These are phyloP conservation scores for Myotis lucifugus DNA, from an alignment of 2,113 vertebrate species.

Conservation along the genomic window DNA sequence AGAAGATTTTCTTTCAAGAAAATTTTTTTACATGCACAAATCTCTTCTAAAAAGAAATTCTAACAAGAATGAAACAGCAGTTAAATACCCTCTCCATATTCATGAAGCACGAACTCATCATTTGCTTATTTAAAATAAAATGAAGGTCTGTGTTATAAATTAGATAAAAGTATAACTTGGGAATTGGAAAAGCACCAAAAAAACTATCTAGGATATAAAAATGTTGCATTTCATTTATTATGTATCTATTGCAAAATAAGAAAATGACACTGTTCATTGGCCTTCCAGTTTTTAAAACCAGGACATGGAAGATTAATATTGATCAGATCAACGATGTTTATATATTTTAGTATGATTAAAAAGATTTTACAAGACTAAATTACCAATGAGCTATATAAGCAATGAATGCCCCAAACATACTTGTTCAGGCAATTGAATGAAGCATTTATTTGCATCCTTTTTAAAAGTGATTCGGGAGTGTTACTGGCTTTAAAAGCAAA, in stretches of 20 bases:
- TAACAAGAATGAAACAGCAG: background rate
- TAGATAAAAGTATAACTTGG: background rate
- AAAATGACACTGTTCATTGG: background rate
- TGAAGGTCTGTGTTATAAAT: background rate
- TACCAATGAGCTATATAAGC: background rate
- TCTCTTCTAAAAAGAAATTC: background rate
- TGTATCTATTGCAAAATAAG: background rate
- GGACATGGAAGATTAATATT: background rate
- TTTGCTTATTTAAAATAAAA: conserved; percentile 20
- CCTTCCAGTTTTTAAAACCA: conserved; percentile 4
- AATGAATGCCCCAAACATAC: background rate
- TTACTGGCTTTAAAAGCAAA: background rate
- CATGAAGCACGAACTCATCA: background rate
- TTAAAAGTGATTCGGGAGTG: background rate
- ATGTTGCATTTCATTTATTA: background rate
- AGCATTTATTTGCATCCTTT: background rate
- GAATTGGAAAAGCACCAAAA: background rate
- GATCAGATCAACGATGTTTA: background rate
- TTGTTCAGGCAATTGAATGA: background rate
- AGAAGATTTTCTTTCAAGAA: background rate
- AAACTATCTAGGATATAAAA: background rate
- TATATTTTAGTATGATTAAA: background rate
- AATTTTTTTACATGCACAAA: background rate
- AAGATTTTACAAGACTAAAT: background rate
- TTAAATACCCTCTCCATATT: background rate